A percentile compares a stretch with the other conserved stretches of the same genome.
These are phyloP conservation scores for Morone saxatilis DNA, from an alignment of 2,113 vertebrate genomes.

Conservation along the genomic window DNA sequence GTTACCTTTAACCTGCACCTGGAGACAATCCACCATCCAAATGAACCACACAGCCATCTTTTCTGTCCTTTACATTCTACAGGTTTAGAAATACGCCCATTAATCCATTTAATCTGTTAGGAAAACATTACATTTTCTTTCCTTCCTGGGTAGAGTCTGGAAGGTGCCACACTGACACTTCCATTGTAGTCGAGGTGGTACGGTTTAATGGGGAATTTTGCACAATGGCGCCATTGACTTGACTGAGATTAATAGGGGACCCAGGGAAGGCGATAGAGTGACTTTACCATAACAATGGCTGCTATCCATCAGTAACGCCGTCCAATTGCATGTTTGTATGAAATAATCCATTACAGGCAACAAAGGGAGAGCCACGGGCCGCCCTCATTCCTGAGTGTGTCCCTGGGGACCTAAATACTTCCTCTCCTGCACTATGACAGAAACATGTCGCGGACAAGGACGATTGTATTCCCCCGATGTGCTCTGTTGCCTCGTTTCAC, in stretches of 20 bases:
- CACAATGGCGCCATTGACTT: slow-evolving; percentile 73
- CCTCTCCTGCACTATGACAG: slow-evolving; percentile 30
- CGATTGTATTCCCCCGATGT: slow-evolving; percentile 26
- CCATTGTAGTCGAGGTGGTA: slow-evolving; percentile 66
- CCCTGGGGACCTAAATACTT: slow-evolving; percentile 52
- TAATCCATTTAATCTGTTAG: slow-evolving; percentile 45
- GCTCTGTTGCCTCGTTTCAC: slow-evolving; percentile 24
- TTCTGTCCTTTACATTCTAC: slow-evolving; percentile 15
- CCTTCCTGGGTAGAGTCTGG: slow-evolving; percentile 14
- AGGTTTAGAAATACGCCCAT: slow-evolving; percentile 43
- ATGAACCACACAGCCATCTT: slow-evolving; percentile 21
- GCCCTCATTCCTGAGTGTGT: slow-evolving; percentile 39
- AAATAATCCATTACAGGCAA: slow-evolving; percentile 77
- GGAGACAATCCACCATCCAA: slow-evolving; percentile 29
- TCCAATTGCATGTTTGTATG: slow-evolving; percentile 74
- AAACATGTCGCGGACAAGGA: slow-evolving; percentile 54
- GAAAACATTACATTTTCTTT: slow-evolving; percentile 51
- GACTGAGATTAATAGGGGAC: slow-evolving; percentile 75
- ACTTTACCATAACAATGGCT: slow-evolving; percentile 79
- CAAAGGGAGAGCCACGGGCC: slow-evolving; percentile 48
- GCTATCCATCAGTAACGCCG: slow-evolving; percentile 68
- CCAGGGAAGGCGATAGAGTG: slow-evolving; percentile 53
- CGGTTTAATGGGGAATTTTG: slow-evolving; percentile 67
- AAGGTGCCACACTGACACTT: slow-evolving; percentile 57
- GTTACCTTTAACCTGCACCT: slow-evolving; percentile 48